A percentile compares a stretch with the other conserved stretches of the same genome.
Evolutionary conservation across 2,888 invertebrate genomes (phyloP).

Genomic region (Melinopterus prodromus): DNA sequence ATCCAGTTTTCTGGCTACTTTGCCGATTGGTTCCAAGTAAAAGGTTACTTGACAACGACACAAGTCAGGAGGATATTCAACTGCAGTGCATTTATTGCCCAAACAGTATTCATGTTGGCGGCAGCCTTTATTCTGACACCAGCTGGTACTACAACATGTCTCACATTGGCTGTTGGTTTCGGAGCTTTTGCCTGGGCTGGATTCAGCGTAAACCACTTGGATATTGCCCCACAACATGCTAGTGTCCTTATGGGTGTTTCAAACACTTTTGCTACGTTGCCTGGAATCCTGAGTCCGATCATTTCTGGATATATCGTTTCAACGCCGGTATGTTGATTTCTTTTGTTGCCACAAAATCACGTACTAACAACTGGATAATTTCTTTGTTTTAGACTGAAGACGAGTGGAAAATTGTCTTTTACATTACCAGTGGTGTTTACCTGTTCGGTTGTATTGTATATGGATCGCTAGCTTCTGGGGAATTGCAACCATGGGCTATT

Average conservation of each 20-base stretch:
- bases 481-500: constrained; percentile 82
- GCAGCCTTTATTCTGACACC: constrained; percentile 79
- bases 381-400: constrained; percentile 42
- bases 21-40: constrained; percentile 79
- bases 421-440: constrained; percentile 84
- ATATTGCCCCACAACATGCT: constrained; percentile 91
- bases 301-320: constrained; percentile 81
- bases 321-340: constrained; percentile 63
- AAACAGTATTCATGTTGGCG: constrained; percentile 86
- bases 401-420: constrained; percentile 89
- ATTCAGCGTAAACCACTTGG: constrained; percentile 84
- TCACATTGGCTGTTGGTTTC: constrained; percentile 88
- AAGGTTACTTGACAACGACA: constrained; percentile 74
- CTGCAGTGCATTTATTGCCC: constrained; percentile 76
- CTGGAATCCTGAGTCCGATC: constrained; percentile 90
- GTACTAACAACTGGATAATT: constrained; percentile 12
- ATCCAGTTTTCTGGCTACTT: constrained; percentile 83
- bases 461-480: constrained; percentile 81
- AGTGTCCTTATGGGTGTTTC: constrained; percentile 92
- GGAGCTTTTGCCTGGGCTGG: constrained; percentile 95
- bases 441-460: constrained; percentile 86
- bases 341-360: background rate
- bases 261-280: constrained; percentile 89
- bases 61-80: constrained; percentile 75
- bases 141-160: constrained; percentile 76